A percentile compares a stretch with the other conserved stretches of the same genome.
Conservation (phyloP, 1,140 invertebrate genomes). For the Melitaea cinxia region DNA sequence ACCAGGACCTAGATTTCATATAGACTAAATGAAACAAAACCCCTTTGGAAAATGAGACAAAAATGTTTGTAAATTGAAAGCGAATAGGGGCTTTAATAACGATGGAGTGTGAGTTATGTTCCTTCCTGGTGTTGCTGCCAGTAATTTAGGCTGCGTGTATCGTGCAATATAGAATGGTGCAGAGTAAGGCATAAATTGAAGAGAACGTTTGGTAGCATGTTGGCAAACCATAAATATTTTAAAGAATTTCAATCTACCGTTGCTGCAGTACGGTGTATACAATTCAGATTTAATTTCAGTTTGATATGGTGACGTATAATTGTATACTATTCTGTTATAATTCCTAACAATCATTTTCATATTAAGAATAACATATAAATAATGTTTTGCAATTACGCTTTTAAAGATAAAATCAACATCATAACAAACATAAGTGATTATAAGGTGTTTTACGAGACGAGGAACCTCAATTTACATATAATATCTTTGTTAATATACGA, state of each 20-base stretch:
- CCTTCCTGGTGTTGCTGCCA: constrained; percentile 35
- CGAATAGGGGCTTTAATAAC: constrained; percentile 45
- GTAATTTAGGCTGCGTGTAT: constrained; percentile 41
- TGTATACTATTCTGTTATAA: background rate
- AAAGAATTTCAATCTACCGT: constrained; percentile 39
- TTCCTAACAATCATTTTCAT: background rate
- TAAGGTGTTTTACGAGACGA: too few relatives aligned
- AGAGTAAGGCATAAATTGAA: constrained; percentile 39
- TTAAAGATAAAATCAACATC: too few relatives aligned
- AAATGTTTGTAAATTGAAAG: constrained; percentile 56
- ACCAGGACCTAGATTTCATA: constrained; percentile 59
- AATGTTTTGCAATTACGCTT: background rate
- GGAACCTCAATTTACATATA: background rate
- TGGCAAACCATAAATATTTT: constrained; percentile 37
- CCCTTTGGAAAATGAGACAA: constrained; percentile 55
- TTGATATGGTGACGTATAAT: constrained; percentile 7
- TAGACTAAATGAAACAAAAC: constrained; percentile 71
- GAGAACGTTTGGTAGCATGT: constrained; percentile 35
- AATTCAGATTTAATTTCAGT: constrained; percentile 24
- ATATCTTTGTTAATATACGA: background rate
- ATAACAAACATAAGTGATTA: too few relatives aligned
- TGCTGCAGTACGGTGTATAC: constrained; percentile 18
- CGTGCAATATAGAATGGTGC: constrained; percentile 35
- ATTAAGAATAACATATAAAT: background rate
- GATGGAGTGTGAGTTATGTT: constrained; percentile 41